These are phyloP conservation scores for Electrophaes corylata DNA, from an alignment of 2,888 invertebrate genomes.

Conservation along the genomic window DNA sequence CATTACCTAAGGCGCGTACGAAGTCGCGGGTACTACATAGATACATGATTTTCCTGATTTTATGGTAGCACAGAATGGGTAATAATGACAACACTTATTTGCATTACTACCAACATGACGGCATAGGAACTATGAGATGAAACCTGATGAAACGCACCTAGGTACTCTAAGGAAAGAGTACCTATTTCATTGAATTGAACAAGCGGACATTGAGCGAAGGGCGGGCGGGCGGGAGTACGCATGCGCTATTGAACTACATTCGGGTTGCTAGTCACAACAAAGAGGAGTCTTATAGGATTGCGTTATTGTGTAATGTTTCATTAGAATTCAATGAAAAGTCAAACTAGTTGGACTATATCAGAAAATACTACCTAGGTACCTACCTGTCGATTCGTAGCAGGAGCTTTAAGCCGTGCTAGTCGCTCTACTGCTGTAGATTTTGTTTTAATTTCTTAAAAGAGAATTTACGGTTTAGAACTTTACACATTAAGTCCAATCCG, in stretches of 20 bases:
- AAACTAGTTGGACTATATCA: neutral
- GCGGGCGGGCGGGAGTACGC: slow-evolving; percentile 72
- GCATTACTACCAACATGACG: too few relatives aligned
- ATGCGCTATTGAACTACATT: slow-evolving; percentile 55
- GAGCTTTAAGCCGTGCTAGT: slow-evolving; percentile 9
- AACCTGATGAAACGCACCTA: too few relatives aligned
- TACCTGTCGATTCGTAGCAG: slow-evolving; percentile 4
- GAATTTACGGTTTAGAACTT: neutral
- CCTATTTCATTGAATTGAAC: slow-evolving; percentile 46
- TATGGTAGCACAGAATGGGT: too few relatives aligned
- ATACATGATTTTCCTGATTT: too few relatives aligned
- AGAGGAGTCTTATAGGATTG: slow-evolving; percentile 18
- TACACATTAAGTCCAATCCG: neutral
- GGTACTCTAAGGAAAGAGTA: slow-evolving; percentile 19
- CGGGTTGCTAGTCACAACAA: slow-evolving; percentile 51
- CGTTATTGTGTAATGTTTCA: slow-evolving; percentile 22
- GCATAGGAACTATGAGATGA: too few relatives aligned
- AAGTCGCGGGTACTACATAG: too few relatives aligned
- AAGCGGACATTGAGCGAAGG: slow-evolving; percentile 74
- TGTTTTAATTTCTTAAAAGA: neutral
- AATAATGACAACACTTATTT: too few relatives aligned
- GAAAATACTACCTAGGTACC: slow-evolving; percentile 1
- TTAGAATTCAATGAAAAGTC: neutral
- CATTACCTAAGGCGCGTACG: too few relatives aligned
- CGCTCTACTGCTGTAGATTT: neutral